A percentile compares a stretch with the other conserved stretches of the same genome.
These are phyloP conservation scores for Microplitis demolitor DNA, from an alignment of 1,140 invertebrate genomes.

Conservation along the genomic window DNA sequence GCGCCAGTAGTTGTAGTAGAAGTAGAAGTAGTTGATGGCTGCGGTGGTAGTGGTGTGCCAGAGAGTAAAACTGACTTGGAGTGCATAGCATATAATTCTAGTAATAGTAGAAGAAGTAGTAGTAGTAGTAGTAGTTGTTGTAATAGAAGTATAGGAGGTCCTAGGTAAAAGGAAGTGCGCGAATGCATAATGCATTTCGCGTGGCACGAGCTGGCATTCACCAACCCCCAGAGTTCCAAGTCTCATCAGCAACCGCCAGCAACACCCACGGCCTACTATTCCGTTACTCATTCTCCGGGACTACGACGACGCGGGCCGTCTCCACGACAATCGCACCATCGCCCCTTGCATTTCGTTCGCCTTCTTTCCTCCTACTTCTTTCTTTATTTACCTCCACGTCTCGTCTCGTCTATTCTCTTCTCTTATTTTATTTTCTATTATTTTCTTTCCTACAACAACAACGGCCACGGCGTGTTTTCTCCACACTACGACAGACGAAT, in stretches of 20 bases:
- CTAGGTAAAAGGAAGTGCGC: slow-evolving; percentile 41
- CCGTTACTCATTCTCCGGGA: neutral
- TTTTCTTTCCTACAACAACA: neutral
- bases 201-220: slow-evolving; percentile 31
- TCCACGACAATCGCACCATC: slow-evolving; percentile 21
- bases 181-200: slow-evolving; percentile 55
- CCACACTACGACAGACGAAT: neutral
- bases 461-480: slow-evolving; percentile 6
- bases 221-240: slow-evolving; percentile 1
- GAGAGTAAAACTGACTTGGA: too few relatives aligned
- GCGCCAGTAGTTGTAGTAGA: neutral
- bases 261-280: slow-evolving; percentile 21
- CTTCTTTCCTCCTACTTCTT: neutral
- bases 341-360: neutral
- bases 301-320: neutral
- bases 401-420: neutral
- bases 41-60: too few relatives aligned
- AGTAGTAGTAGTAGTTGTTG: too few relatives aligned
- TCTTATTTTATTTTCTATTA: neutral
- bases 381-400: neutral
- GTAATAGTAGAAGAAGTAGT: too few relatives aligned
- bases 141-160: neutral
- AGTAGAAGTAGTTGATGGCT: too few relatives aligned
- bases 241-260: slow-evolving; percentile 29
- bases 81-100: too few relatives aligned